Percentiles rank a stretch among this genome's conserved stretches.
Conservation (phyloP, 2,797 vertebrate genomes). For the Selene dorsalis region DNA sequence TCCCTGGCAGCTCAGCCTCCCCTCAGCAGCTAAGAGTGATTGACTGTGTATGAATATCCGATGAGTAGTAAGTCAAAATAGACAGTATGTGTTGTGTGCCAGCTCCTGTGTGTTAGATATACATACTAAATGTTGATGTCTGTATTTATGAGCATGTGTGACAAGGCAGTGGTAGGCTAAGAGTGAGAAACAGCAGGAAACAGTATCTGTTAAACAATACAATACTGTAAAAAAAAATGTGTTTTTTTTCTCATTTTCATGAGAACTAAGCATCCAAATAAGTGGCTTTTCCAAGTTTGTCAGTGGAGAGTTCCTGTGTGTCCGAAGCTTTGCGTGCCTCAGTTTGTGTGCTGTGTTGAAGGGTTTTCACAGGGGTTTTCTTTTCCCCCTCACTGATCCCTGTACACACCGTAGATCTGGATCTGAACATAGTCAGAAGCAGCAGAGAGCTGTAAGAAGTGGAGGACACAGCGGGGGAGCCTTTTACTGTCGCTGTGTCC, state of each 20-base stretch:
- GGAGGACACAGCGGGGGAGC: constrained; percentile 35
- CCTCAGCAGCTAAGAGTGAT: constrained; percentile 19
- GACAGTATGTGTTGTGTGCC: constrained; percentile 25
- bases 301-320: constrained; percentile 1
- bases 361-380: constrained; percentile 30
- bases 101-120: constrained; percentile 41
- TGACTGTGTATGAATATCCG: constrained; percentile 56
- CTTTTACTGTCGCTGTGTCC: constrained; percentile 37
- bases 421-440: constrained; percentile 32
- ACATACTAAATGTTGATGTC: constrained; percentile 45
- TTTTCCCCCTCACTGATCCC: constrained; percentile 39
- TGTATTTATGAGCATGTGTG: constrained; percentile 49
- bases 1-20: constrained; percentile 17
- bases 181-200: constrained; percentile 30
- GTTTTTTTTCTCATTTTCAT: neutral
- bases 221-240: neutral
- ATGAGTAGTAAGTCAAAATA: constrained; percentile 49
- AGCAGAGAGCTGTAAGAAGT: constrained; percentile 32
- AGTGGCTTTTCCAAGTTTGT: constrained; percentile 4
- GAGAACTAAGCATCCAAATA: neutral
- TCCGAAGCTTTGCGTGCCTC: constrained; percentile 27
- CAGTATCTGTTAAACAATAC: neutral
- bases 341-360: constrained; percentile 21
- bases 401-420: constrained; percentile 11
- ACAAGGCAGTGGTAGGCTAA: constrained; percentile 25